Conservation (phyloP, 1,140 invertebrate genomes). For the Drosophila equinoxialis region DNA sequence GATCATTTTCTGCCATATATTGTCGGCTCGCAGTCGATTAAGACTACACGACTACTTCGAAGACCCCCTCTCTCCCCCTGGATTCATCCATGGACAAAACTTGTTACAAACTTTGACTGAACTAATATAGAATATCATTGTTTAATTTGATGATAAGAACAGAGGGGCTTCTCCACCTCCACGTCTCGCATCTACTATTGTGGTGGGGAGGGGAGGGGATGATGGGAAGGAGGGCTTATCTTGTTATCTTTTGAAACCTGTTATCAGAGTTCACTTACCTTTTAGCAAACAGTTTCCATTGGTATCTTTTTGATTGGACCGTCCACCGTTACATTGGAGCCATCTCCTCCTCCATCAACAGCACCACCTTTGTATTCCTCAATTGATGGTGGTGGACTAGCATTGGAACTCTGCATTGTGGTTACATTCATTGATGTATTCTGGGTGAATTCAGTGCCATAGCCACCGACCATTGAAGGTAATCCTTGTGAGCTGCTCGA, state of each 20-base stretch:
- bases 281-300: slow-evolving; percentile 85
- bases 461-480: slow-evolving; percentile 89
- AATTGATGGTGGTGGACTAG: slow-evolving; percentile 20
- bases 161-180: too few species aligned
- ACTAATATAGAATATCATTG: too few species aligned
- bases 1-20: too few species aligned
- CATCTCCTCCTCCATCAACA: slow-evolving; percentile 5
- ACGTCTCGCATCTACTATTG: too few species aligned
- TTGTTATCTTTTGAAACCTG: background rate
- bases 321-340: slow-evolving; percentile 17
- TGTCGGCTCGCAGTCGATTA: too few species aligned
- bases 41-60: too few species aligned
- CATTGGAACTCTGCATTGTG: slow-evolving; percentile 8
- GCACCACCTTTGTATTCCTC: slow-evolving; percentile 6
- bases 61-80: too few species aligned
- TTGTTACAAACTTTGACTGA: too few species aligned
- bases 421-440: slow-evolving; percentile 87
- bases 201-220: too few species aligned
- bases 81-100: too few species aligned
- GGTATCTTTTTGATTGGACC: slow-evolving; percentile 68
- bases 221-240: background rate
- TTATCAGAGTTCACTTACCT: slow-evolving; percentile 38
- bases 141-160: too few species aligned
- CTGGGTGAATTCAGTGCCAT: slow-evolving; percentile 85
- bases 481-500: slow-evolving; percentile 89